Evolutionary conservation across 2,113 vertebrate species (phyloP).

Genomic region (Gobio gobio): DNA sequence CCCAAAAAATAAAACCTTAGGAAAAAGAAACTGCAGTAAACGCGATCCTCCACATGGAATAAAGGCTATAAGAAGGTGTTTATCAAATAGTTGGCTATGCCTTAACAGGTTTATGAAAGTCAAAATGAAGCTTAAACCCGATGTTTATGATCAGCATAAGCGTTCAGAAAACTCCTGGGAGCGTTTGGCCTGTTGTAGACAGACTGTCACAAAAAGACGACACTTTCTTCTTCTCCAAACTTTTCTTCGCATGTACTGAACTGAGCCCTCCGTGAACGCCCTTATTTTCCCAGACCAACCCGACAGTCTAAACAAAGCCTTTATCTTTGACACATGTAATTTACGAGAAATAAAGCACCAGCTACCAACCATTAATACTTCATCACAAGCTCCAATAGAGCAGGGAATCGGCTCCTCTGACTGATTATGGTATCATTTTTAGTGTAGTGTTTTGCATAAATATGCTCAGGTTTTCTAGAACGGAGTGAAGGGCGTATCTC

Average conservation of each 20-base stretch:
- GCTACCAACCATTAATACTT: constrained; percentile 75
- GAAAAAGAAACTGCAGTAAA: constrained; percentile 61
- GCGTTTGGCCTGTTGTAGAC: not conserved
- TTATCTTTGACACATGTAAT: constrained; percentile 78
- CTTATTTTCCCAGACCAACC: constrained; percentile 41
- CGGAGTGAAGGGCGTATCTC: constrained; percentile 5
- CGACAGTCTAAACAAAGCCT: constrained; percentile 54
- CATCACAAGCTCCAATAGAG: constrained; percentile 82
- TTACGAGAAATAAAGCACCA: constrained; percentile 76
- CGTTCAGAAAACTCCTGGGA: constrained; percentile 51
- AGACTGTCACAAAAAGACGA: not conserved
- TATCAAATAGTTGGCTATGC: constrained; percentile 51
- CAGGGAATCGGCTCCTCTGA: constrained; percentile 74
- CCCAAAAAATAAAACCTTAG: constrained; percentile 31
- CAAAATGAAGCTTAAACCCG: constrained; percentile 53
- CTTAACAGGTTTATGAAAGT: constrained; percentile 50
- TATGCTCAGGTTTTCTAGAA: constrained; percentile 61
- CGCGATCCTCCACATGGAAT: constrained; percentile 57
- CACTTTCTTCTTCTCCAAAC: constrained; percentile 32
- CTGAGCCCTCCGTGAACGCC: not conserved
- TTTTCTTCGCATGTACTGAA: not conserved
- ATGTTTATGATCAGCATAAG: constrained; percentile 31
- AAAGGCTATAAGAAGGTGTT: constrained; percentile 52
- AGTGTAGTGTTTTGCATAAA: constrained; percentile 76
- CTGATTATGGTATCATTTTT: constrained; percentile 80